These are phyloP conservation scores for Cephus nigrinus DNA, from an alignment of 2,888 invertebrate species.

Conservation along the genomic window DNA sequence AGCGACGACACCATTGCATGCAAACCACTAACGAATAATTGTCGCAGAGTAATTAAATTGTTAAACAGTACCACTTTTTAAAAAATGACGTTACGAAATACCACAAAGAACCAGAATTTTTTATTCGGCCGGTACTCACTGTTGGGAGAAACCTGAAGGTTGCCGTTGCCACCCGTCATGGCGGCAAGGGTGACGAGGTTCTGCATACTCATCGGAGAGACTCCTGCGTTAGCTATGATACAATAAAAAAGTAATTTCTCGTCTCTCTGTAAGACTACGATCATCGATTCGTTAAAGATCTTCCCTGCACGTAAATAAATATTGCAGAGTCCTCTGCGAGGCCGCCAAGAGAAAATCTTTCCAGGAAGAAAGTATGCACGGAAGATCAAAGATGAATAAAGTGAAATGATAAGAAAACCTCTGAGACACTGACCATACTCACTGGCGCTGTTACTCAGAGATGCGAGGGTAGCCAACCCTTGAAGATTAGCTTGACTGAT, in stretches of 20 bases:
- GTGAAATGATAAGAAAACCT: neutral
- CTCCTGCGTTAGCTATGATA: conserved; percentile 58
- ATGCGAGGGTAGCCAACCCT: conserved; percentile 74
- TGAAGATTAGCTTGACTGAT: conserved; percentile 71
- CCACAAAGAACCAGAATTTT: neutral
- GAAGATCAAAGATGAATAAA: conserved; percentile 9
- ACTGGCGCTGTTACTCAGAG: conserved; percentile 62
- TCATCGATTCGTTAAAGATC: neutral
- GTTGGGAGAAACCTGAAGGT: conserved; percentile 69
- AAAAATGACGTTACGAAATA: neutral
- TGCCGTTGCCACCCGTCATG: conserved; percentile 72
- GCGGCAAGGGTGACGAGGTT: conserved; percentile 91
- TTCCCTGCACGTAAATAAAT: conserved; percentile 24
- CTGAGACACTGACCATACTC: conserved; percentile 59
- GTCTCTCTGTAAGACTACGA: neutral
- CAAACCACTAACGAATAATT: neutral
- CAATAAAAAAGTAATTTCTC: neutral
- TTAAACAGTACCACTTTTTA: neutral
- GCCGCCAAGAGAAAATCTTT: neutral
- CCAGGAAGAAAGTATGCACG: conserved; percentile 1
- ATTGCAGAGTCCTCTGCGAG: conserved; percentile 10
- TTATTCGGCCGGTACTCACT: conserved; percentile 59
- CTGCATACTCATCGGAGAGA: conserved; percentile 89
- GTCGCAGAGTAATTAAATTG: neutral
- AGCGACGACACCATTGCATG: conserved; percentile 22